phyloP scores from a whole-genome alignment of 2,888 invertebrate species.

The Drosophila picticornis region DNA sequence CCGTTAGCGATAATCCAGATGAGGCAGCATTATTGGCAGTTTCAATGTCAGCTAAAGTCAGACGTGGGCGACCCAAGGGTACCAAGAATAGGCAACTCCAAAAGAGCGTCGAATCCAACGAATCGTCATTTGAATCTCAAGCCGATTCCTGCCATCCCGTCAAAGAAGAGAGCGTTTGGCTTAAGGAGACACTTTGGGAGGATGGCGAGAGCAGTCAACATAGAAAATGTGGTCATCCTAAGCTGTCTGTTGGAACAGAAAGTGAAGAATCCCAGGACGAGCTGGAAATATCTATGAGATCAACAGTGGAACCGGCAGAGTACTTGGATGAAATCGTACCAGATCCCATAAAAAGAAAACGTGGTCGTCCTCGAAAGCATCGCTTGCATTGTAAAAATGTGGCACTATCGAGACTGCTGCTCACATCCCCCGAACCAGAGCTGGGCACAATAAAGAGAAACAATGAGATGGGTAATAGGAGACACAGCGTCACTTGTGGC shows the following conservation, averaged over 20 bases:
- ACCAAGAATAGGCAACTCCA: not conserved
- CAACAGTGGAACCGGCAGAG: not conserved
- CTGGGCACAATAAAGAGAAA: not conserved
- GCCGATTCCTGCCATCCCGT: not conserved
- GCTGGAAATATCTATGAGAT: not conserved
- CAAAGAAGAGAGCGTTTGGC: constrained; percentile 15
- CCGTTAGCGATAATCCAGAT: not conserved
- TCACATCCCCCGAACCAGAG: constrained; percentile 14
- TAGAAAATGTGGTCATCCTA: constrained; percentile 22
- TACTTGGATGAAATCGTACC: not conserved
- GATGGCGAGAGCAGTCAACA: not conserved
- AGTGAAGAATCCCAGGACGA: not conserved
- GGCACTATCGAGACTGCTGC: constrained; percentile 35
- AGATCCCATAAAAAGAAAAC: constrained; percentile 27
- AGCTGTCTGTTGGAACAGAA: not conserved
- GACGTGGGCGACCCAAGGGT: constrained; percentile 35
- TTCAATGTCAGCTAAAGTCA: constrained; percentile 2
- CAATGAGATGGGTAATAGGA: not conserved
- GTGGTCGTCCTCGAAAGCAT: constrained; percentile 41
- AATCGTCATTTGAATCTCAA: not conserved
- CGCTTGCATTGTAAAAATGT: constrained; percentile 24
- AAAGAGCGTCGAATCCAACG: not conserved
- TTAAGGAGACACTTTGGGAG: constrained; percentile 7
- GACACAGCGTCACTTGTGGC: constrained; percentile 17
- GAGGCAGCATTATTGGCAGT: not conserved